These are phyloP conservation scores for Pampusana beccarii DNA, from an alignment of 2,113 vertebrate species.

Conservation along the genomic window DNA sequence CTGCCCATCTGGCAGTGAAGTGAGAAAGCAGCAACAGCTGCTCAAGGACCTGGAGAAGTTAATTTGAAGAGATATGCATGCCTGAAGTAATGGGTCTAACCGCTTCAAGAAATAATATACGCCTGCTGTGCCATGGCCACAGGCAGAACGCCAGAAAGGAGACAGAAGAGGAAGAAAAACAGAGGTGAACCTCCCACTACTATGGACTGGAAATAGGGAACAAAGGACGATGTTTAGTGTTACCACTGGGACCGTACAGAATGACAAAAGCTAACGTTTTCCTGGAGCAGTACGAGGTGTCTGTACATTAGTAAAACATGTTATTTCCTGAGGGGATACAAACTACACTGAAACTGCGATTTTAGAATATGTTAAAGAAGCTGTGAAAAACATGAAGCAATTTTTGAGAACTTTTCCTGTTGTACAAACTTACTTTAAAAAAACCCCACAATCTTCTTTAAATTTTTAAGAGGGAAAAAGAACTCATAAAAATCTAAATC, in stretches of 20 bases:
- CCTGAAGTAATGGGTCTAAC: constrained; percentile 2
- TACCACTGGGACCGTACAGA: background rate
- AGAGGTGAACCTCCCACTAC: background rate
- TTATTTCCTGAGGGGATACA: background rate
- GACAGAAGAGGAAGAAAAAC: background rate
- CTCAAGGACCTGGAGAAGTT: background rate
- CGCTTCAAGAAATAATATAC: background rate
- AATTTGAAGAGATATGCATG: background rate
- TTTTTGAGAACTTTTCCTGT: background rate
- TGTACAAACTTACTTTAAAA: background rate
- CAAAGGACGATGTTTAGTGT: background rate
- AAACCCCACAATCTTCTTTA: background rate
- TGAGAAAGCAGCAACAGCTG: constrained; percentile 38
- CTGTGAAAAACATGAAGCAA: background rate
- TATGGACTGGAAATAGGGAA: background rate
- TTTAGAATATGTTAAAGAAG: background rate
- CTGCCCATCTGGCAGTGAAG: background rate
- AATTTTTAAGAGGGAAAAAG: background rate
- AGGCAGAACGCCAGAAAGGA: background rate
- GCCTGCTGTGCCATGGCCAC: background rate
- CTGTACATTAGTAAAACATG: background rate
- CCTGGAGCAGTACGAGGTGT: background rate
- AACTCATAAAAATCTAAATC: background rate
- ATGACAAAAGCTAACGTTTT: background rate
- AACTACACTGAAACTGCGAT: background rate